Evolutionary conservation across 2,797 vertebrate genomes (phyloP), one percentile per base, ranked within the genome.

Genomic region (Characodon lateralis): DNA sequence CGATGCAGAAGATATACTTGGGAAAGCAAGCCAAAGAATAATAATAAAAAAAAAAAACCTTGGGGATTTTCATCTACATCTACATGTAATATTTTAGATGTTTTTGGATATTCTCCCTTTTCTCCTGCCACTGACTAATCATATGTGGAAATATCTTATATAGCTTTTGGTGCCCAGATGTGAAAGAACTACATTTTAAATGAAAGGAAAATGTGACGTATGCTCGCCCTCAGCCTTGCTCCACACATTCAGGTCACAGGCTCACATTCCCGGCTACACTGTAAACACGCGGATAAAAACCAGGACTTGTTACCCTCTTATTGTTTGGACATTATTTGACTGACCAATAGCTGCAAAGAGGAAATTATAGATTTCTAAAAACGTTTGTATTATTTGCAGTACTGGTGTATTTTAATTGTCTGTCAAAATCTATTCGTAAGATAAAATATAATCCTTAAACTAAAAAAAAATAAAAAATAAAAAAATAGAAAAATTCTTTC

Each of bases 161-260:
- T 63, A 73, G n/a, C 58, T 76, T 82, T 73, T 12, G 76, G 59
- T 70, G 65, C 70, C 78, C 56, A 82, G 75, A 74, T 80, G n/a
- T 82, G 85, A 87, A 79, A 88, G 83, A 86, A 85, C 86, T 78
- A 88, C 77, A 77, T 72, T 85, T 86, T 87, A 79, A 91, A 91
- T 88, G 87, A 92, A 51, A 87, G 88, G 80, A 92, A 90, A 91
- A 78, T 78, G 84, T 89, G 88, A 89, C 78, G 87, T 87, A 68
- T 70, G 86, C 78, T 84, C 16, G 85, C 82, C 81, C 78, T 55
- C 76, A 89, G 84, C 88, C 65, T 72, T 31, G 82, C 85, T 85
- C 70, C 72, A 74, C 81, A 79, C 81, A 91, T 88, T 89, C 78
- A 89, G 88, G 89, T 88, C 87, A 84, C 73, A 78, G 72, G 53